phyloP scores from a whole-genome alignment of 2,797 vertebrate species.

The Micromesistius poutassou region DNA sequence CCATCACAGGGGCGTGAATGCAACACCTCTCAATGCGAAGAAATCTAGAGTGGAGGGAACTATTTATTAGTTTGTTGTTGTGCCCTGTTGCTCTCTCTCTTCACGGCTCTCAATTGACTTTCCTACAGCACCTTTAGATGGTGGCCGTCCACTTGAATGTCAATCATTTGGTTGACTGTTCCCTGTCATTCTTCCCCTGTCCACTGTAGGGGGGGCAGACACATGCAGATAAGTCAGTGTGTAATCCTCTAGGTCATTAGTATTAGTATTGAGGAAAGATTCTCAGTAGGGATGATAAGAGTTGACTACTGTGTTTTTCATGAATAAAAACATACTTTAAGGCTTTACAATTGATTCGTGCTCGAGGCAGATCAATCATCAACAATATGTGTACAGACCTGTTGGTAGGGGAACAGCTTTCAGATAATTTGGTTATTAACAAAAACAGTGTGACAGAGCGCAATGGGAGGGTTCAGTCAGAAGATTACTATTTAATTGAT shows the following conservation, averaged over 20 bases:
- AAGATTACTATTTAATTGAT: background rate
- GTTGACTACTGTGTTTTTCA: background rate
- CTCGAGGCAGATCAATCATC: background rate
- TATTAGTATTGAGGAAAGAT: background rate
- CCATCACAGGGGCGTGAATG: background rate
- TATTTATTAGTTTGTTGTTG: background rate
- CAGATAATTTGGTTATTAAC: background rate
- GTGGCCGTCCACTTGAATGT: too few relatives aligned
- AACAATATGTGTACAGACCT: background rate
- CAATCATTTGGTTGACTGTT: too few relatives aligned
- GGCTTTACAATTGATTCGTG: background rate
- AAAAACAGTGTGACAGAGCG: background rate
- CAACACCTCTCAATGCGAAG: too few relatives aligned
- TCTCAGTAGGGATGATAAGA: background rate
- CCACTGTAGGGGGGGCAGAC: too few relatives aligned
- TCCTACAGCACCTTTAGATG: too few relatives aligned
- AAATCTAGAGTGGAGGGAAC: too few relatives aligned
- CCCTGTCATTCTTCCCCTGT: too few relatives aligned
- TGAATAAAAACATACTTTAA: background rate
- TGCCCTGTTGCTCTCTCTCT: too few relatives aligned
- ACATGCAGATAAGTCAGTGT: too few relatives aligned
- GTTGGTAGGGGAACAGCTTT: background rate
- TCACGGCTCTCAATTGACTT: too few relatives aligned
- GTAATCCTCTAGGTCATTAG: too few relatives aligned
- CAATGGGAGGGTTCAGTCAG: background rate